phyloP scores from a whole-genome alignment of 2,888 invertebrate genomes.

The Schrankia costaestrigalis region DNA sequence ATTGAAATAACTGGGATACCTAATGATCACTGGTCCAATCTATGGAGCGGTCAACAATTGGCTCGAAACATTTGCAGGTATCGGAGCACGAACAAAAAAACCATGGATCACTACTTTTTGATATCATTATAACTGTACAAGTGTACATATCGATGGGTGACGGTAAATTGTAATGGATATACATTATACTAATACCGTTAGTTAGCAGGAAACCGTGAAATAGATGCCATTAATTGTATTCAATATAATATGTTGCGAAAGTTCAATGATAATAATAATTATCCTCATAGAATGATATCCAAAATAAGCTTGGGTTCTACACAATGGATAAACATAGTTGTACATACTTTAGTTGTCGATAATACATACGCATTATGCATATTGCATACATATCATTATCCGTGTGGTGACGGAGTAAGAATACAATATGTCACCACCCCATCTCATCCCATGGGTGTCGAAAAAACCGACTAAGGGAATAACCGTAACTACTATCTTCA shows the following conservation, averaged over 20 bases:
- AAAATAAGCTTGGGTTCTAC: too few relatives aligned
- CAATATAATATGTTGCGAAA: constrained; percentile 19
- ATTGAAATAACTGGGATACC: constrained; percentile 13
- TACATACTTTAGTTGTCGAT: too few relatives aligned
- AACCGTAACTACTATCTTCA: too few relatives aligned
- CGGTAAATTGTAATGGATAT: constrained; percentile 56
- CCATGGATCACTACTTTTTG: constrained; percentile 27
- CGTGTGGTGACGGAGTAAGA: too few relatives aligned
- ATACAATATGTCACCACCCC: too few relatives aligned
- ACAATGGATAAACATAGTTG: too few relatives aligned
- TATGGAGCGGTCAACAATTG: constrained; percentile 15
- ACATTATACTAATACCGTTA: too few relatives aligned
- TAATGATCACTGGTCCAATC: constrained; percentile 23
- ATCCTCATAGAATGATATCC: not conserved
- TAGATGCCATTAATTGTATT: constrained; percentile 44
- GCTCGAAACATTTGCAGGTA: constrained; percentile 29
- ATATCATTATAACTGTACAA: constrained; percentile 41
- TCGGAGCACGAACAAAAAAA: constrained; percentile 31
- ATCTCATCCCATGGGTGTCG: too few relatives aligned
- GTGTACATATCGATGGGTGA: constrained; percentile 55
- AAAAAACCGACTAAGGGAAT: too few relatives aligned
- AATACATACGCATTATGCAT: too few relatives aligned
- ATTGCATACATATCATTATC: too few relatives aligned
- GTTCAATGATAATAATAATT: constrained; percentile 10
- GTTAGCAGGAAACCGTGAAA: too few relatives aligned